Percentiles rank a stretch among this genome's conserved stretches.
phyloP scores from a whole-genome alignment of 2,888 invertebrate genomes.

The Gnatocerus cornutus region DNA sequence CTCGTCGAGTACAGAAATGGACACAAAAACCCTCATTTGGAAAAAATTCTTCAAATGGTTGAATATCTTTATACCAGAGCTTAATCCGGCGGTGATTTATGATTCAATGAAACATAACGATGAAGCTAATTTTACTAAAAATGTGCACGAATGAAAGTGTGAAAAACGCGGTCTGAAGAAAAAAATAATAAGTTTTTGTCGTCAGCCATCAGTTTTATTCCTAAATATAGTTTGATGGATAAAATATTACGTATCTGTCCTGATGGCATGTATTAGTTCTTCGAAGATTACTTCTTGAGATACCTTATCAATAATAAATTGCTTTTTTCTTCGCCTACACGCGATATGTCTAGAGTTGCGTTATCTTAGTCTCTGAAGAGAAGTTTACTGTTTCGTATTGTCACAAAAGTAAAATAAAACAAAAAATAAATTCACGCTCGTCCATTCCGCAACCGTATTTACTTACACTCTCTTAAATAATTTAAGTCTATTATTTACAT shows the following conservation, averaged over 20 bases:
- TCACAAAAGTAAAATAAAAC: conserved; percentile 33
- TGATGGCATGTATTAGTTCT: conserved; percentile 26
- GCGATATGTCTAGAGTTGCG: conserved; percentile 16
- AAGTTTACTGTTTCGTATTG: conserved; percentile 26
- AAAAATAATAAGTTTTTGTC: too few species aligned
- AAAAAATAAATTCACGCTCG: conserved; percentile 21
- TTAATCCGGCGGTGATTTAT: conserved; percentile 37
- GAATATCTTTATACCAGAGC: conserved; percentile 33
- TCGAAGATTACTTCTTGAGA: conserved; percentile 7
- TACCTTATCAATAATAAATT: conserved; percentile 41
- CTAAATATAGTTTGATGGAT: conserved; percentile 7
- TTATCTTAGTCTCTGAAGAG: conserved; percentile 32
- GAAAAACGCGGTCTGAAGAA: too few species aligned
- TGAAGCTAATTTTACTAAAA: conserved; percentile 29
- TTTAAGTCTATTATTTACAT: conserved; percentile 29
- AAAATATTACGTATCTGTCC: conserved; percentile 11
- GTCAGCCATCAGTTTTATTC: background rate
- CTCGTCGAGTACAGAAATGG: conserved; percentile 50
- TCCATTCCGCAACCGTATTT: conserved; percentile 22
- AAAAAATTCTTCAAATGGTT: conserved; percentile 39
- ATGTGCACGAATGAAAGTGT: background rate
- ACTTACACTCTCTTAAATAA: conserved; percentile 12
- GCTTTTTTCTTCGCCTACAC: conserved; percentile 26
- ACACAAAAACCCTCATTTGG: conserved; percentile 47
- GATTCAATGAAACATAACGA: conserved; percentile 17